Base-by-base conservation (phyloP, 2,888 invertebrate genomes). In the Drosophila falleni region DNA sequence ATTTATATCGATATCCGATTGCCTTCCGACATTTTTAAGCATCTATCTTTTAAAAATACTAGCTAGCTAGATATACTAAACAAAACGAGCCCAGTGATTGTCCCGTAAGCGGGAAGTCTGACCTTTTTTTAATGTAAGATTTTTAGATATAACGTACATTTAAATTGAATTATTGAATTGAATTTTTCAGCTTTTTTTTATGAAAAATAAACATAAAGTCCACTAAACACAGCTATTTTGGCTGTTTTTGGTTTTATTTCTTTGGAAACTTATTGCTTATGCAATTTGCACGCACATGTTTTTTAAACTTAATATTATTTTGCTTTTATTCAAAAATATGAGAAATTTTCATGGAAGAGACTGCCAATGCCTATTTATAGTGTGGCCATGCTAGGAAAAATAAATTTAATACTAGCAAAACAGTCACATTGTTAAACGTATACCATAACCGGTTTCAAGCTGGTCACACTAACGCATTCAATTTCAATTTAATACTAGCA, bases 381-480 rank as follows among this genome's bases (percentile, higher is more conserved):
- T 47, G 44, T 23, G 10, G 10, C 11, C 23, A 23, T 19, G 1
- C 2, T 26, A 13, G 6, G 0, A 5, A 11, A 16, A 10, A 13
- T n/a, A 15, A 29, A 42, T 64, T 19, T 31, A n/a, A 19, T 31
- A n/a, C 29, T 11, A 47, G 10, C 11, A 29, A 29, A 11, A 5
- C 29, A 29, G 9, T 16, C 5, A 15, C 16, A 23, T 13, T 6
- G n/a, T 11, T 19, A 9, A 15, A 33, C 19, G 23, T 49, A 71
- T 58, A 44, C 59, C 54, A 46, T 39, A 23, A 9, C 10, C 4
- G 1, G 19, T 16, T 31, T 13, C 1, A 5, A 46, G 15, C 58
- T 75, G 77, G 77, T 73, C 78, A 55, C 68, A n/a, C 39, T 65
- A 5, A 0, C 1, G 19, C 39, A 16, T 26, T 50, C 3, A 46